Evolutionary conservation across 2,797 vertebrate genomes (phyloP).

Genomic region (Cossypha polioptera): DNA sequence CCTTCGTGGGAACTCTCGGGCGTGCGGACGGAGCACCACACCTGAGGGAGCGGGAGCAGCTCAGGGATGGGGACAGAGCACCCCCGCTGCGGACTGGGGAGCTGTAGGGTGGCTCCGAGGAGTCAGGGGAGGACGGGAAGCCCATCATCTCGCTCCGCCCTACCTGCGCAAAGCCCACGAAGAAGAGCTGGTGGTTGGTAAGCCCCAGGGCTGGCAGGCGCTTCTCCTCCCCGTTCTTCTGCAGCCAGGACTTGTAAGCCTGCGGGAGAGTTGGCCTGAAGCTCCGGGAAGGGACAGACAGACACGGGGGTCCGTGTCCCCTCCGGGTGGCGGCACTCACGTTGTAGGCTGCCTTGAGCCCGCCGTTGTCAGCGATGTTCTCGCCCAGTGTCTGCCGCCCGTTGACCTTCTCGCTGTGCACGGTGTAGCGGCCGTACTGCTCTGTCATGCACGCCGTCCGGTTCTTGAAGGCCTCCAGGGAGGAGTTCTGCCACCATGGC

Average conservation of each 20-base stretch:
- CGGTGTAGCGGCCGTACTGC: constrained; percentile 87
- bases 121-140: background rate
- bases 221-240: constrained; percentile 87
- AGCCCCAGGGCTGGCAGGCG: constrained; percentile 89
- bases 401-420: constrained; percentile 90
- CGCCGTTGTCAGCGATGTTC: constrained; percentile 96
- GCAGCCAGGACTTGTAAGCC: constrained; percentile 90
- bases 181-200: constrained; percentile 96
- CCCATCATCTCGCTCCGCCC: rapidly evolving
- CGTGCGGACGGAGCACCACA: constrained; percentile 96
- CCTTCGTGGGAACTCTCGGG: constrained; percentile 96
- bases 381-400: constrained; percentile 95
- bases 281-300: background rate
- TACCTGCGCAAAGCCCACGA: constrained; percentile 97
- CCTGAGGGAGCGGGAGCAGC: constrained; percentile 67
- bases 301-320: rapidly evolving
- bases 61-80: background rate
- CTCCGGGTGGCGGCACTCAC: constrained; percentile 68
- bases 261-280: constrained; percentile 43
- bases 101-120: background rate
- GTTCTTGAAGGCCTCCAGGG: constrained; percentile 89
- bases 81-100: rapidly evolving
- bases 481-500: constrained; percentile 96
- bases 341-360: constrained; percentile 93
- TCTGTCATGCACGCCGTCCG: constrained; percentile 92